A percentile compares a stretch with the other conserved stretches of the same genome.
Evolutionary conservation across 2,113 vertebrate species (phyloP).

Genomic region (Peucedramus taeniatus): DNA sequence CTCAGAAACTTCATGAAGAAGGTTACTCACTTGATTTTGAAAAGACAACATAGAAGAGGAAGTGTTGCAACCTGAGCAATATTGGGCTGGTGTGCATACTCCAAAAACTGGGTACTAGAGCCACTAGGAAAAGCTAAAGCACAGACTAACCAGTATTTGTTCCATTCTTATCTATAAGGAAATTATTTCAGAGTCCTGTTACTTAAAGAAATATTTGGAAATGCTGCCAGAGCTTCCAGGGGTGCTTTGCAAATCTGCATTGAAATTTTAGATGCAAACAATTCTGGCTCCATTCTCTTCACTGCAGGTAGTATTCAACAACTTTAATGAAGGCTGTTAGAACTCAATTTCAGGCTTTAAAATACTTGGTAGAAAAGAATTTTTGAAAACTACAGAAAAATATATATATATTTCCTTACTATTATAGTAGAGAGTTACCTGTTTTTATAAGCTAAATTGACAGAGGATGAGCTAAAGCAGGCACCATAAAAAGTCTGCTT

Average conservation of each 20-base stretch:
- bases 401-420: neutral
- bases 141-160: neutral
- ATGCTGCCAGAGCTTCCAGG: neutral
- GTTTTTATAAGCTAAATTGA: neutral
- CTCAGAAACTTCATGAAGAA: neutral
- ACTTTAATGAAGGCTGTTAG: neutral
- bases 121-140: neutral
- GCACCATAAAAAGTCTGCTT: neutral
- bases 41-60: neutral
- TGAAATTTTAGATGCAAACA: neutral
- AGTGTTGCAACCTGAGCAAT: neutral
- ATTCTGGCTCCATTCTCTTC: neutral
- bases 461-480: neutral
- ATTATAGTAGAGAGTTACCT: neutral
- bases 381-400: neutral
- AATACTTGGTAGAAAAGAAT: neutral
- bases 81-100: neutral
- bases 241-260: neutral
- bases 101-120: neutral
- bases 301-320: neutral
- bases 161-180: neutral
- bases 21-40: neutral
- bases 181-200: neutral
- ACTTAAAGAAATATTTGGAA: neutral
- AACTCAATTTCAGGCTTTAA: neutral